Percentiles rank a stretch among this genome's conserved stretches.
Evolutionary conservation across 1,140 invertebrate species (phyloP).

Genomic region (Drosophila ogumai): DNA sequence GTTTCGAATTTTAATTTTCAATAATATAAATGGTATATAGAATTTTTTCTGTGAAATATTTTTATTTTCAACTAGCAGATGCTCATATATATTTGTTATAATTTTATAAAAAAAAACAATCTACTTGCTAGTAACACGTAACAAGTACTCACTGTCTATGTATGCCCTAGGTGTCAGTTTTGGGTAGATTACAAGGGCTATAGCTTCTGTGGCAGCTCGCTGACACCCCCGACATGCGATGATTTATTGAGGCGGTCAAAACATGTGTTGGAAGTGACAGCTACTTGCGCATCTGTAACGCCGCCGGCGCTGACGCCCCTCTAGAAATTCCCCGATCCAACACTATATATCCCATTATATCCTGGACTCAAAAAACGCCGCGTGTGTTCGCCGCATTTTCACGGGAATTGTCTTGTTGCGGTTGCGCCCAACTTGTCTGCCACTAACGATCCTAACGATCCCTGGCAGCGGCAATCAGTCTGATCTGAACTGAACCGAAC

Average conservation of each 20-base stretch:
- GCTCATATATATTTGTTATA: too few relatives aligned
- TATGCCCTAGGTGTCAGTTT: constrained; percentile 4
- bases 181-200: not conserved
- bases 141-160: not conserved
- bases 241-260: constrained; percentile 84
- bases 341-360: constrained; percentile 16
- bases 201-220: constrained; percentile 31
- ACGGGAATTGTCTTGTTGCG: constrained; percentile 77
- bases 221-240: constrained; percentile 77
- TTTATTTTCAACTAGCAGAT: not conserved
- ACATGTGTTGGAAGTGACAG: constrained; percentile 85
- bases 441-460: constrained; percentile 84
- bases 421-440: constrained; percentile 85
- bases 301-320: constrained; percentile 70
- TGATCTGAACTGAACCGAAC: constrained; percentile 50
- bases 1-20: too few relatives aligned
- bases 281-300: constrained; percentile 83
- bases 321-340: constrained; percentile 14
- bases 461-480: constrained; percentile 83
- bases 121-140: too few relatives aligned
- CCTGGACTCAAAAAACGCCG: constrained; percentile 52
- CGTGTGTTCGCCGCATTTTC: constrained; percentile 75
- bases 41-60: not conserved
- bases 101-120: too few relatives aligned
- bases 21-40: too few relatives aligned